These are phyloP conservation scores for Danaus chrysippus DNA, from an alignment of 2,888 invertebrate genomes.

Conservation along the genomic window DNA sequence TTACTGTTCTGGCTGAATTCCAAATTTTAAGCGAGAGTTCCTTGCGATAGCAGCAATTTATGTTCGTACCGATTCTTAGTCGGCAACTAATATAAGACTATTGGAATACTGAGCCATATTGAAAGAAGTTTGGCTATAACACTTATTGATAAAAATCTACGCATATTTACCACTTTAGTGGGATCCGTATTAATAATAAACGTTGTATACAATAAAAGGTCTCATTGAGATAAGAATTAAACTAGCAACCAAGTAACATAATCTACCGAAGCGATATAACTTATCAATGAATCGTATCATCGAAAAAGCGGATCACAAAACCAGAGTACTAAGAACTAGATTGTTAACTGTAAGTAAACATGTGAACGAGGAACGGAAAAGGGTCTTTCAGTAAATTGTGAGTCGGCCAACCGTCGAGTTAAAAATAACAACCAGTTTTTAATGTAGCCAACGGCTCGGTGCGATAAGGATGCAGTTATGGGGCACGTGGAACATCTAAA, in stretches of 20 bases:
- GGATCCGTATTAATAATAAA: too few relatives aligned
- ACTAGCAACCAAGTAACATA: too few relatives aligned
- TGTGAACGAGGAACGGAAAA: constrained; percentile 64
- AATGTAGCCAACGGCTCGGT: constrained; percentile 65
- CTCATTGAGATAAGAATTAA: too few relatives aligned
- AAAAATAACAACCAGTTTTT: constrained; percentile 78
- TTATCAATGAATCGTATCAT: too few relatives aligned
- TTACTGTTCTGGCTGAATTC: constrained; percentile 64
- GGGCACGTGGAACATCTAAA: constrained; percentile 54
- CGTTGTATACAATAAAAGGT: too few relatives aligned
- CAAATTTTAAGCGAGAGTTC: constrained; percentile 52
- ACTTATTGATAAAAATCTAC: too few relatives aligned
- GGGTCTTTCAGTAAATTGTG: constrained; percentile 63
- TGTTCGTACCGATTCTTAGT: constrained; percentile 48
- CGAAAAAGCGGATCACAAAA: background rate
- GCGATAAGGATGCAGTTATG: constrained; percentile 66
- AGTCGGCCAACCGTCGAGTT: constrained; percentile 69
- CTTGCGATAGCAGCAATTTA: constrained; percentile 51
- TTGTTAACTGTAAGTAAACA: constrained; percentile 38
- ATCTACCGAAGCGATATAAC: too few relatives aligned
- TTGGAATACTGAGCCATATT: background rate
- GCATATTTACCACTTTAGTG: too few relatives aligned
- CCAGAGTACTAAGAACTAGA: constrained; percentile 20
- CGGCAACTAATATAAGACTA: constrained; percentile 24
- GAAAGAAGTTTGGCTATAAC: background rate